Percentiles rank a stretch among this genome's conserved stretches.
Conservation (phyloP, 1,140 invertebrate genomes). For the Macrosteles quadrilineatus region DNA sequence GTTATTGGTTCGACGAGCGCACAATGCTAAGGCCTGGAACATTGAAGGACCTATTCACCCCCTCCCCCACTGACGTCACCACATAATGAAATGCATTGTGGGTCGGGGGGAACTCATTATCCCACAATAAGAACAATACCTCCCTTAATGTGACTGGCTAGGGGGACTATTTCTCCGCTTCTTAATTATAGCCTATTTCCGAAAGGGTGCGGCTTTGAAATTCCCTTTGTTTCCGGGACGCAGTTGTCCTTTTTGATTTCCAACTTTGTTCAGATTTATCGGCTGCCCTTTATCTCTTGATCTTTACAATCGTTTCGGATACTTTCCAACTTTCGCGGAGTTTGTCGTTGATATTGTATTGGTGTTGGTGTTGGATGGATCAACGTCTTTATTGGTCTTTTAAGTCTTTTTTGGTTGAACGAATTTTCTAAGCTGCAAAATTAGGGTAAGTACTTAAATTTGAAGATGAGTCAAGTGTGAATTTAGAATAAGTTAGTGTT, state of each 20-base stretch:
- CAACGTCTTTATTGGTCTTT: too few relatives aligned
- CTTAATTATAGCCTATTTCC: slow-evolving; percentile 28
- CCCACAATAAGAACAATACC: slow-evolving; percentile 30
- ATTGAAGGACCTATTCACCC: slow-evolving; percentile 27
- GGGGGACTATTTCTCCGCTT: slow-evolving; percentile 26
- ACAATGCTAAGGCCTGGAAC: slow-evolving; percentile 24
- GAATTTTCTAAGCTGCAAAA: too few relatives aligned
- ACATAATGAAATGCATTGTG: slow-evolving; percentile 31
- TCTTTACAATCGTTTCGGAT: neutral
- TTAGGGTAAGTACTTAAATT: too few relatives aligned
- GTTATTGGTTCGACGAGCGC: slow-evolving; percentile 14
- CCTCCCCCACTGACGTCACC: slow-evolving; percentile 23
- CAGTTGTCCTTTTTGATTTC: slow-evolving; percentile 22
- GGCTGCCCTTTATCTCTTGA: slow-evolving; percentile 11
- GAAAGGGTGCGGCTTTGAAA: slow-evolving; percentile 15
- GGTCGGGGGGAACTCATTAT: slow-evolving; percentile 19
- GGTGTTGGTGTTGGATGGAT: too few relatives aligned
- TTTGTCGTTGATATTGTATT: too few relatives aligned
- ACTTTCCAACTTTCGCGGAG: too few relatives aligned
- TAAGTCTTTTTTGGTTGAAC: too few relatives aligned
- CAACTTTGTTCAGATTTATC: slow-evolving; percentile 17
- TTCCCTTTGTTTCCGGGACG: slow-evolving; percentile 7
- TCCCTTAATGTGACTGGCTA: slow-evolving; percentile 21
- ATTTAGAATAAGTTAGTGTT: too few relatives aligned
- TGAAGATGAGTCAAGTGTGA: too few relatives aligned